phyloP scores from a whole-genome alignment of 2,113 vertebrate genomes.

The Ovibos moschatus region DNA sequence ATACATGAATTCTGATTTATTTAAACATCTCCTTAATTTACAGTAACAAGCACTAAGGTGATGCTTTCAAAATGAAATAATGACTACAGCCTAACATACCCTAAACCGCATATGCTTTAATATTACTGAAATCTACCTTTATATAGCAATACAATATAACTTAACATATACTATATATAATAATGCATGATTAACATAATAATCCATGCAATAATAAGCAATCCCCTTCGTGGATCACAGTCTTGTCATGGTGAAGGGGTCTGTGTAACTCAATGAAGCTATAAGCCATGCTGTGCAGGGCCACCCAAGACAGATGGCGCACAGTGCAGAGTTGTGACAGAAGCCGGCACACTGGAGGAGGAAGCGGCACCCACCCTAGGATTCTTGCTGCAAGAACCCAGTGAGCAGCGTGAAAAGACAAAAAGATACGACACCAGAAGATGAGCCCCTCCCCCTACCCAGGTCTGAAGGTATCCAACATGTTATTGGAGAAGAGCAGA shows the following conservation, averaged over 20 bases:
- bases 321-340: neutral
- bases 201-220: neutral
- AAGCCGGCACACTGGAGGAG: neutral
- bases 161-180: neutral
- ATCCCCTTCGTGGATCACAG: neutral
- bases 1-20: neutral
- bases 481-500: neutral
- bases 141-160: neutral
- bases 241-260: neutral
- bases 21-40: constrained; percentile 20
- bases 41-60: neutral
- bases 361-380: neutral
- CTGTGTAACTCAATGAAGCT: neutral
- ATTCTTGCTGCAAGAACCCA: neutral
- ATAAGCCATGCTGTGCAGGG: neutral
- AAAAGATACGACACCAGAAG: neutral
- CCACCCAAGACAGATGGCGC: neutral
- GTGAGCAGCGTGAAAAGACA: neutral
- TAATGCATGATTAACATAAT: neutral
- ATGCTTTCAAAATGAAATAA: constrained; percentile 29
- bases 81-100: neutral
- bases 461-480: neutral
- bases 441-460: neutral
- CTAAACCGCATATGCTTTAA: neutral
- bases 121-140: neutral